Conservation (phyloP, 2,888 invertebrate genomes). For the Didymodactylos carnosus region DNA sequence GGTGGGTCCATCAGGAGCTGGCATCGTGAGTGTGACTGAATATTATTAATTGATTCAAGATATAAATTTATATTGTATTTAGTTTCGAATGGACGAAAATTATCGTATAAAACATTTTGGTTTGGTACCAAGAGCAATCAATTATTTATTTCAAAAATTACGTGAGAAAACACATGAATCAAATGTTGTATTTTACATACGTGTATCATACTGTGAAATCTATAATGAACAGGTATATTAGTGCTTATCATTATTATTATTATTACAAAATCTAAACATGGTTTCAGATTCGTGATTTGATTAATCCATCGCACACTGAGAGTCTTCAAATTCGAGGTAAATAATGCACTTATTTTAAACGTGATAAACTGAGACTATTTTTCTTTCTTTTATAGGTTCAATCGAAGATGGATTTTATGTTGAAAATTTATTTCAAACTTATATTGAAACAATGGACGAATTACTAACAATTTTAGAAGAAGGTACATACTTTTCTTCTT, state of each 20-base stretch:
- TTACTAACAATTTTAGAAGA: conserved; percentile 77
- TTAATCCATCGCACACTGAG: conserved; percentile 58
- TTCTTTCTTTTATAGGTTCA: too few species aligned
- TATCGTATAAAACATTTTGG: conserved; percentile 38
- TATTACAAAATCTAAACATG: too few species aligned
- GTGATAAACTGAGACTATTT: too few species aligned
- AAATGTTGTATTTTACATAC: conserved; percentile 51
- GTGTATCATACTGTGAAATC: conserved; percentile 80
- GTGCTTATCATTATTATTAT: neutral
- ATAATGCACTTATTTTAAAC: too few species aligned
- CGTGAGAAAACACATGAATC: conserved; percentile 36
- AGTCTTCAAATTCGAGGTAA: conserved; percentile 75
- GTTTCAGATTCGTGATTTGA: conserved; percentile 65
- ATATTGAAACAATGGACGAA: conserved; percentile 77
- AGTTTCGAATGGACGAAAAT: conserved; percentile 7
- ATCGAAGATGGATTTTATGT: conserved; percentile 74
- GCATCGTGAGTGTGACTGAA: conserved; percentile 17
- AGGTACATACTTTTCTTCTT: conserved; percentile 43
- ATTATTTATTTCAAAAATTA: conserved; percentile 64
- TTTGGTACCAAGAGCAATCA: conserved; percentile 67
- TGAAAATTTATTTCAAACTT: conserved; percentile 80
- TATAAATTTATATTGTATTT: conserved; percentile 18
- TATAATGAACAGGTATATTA: conserved; percentile 73
- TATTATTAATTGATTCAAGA: neutral
- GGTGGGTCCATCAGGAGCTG: conserved; percentile 46